Evolutionary conservation across 2,797 vertebrate species (phyloP), one percentile per base, ranked within the genome.

Genomic region (Acanthurus lineatus): DNA sequence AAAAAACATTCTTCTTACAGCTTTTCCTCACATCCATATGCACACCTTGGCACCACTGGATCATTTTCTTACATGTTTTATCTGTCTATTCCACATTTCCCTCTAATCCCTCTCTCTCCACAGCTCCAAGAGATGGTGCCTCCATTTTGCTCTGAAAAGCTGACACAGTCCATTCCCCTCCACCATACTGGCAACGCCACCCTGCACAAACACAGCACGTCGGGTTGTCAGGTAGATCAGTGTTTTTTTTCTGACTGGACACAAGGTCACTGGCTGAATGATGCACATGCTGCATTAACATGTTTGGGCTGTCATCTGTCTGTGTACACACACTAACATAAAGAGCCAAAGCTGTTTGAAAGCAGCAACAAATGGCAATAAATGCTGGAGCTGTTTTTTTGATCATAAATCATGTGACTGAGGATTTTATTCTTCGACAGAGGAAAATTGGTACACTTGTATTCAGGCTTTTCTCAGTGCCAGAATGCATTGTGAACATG

Each of bases 91-190:
- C 64, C 72, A 65, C 57, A 2, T 4, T 59, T 75, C 53, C 44
- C 32, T 63, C 58, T 89, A 83, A 89, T 88, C 76, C 81, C 25
- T 67, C 69, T 56, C 54, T 61, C 57, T 67, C 44, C 53, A 44
- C 6, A 9, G 69, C 45, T 9, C 56, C 54, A 32, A 44, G 51
- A 59, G 40, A 79, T 19, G 38, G 42, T 56, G 60, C 77, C 54
- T 90, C 62, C 67, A 81, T 85, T 87, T 86, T 82, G 45, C 68
- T 77, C 42, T 45, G 25, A 83, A 81, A 77, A 82, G 74, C 80
- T 73, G 84, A 82, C 81, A 79, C 59, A 68, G 69, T 83, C 83
- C 52, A 32, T 71, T 68, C 59, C 68, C 73, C 47, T 58, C 72
- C 54, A 38, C 76, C 40, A 6, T 65, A 16, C 20, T 10, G 69